Evolutionary conservation across 2,113 vertebrate genomes (phyloP).

Genomic region (Emydura subglobosa): DNA sequence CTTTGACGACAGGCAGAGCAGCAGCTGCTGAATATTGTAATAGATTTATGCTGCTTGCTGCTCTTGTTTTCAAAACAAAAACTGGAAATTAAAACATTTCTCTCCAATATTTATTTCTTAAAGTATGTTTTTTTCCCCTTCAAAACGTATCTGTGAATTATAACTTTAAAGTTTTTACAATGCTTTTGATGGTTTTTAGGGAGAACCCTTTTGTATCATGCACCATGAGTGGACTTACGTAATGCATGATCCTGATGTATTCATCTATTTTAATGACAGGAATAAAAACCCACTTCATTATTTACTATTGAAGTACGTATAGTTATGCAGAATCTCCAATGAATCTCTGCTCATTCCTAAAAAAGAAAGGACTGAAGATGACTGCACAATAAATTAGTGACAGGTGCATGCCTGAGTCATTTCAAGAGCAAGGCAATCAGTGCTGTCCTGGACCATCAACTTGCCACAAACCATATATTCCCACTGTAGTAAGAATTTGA

Average conservation of each 20-base stretch:
- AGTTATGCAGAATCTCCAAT: not conserved
- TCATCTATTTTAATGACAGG: not conserved
- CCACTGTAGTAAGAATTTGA: not conserved
- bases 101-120: not conserved
- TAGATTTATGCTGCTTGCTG: slow-evolving; percentile 34
- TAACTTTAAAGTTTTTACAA: not conserved
- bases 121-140: not conserved
- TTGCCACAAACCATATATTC: not conserved
- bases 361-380: fast-evolving
- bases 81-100: not conserved
- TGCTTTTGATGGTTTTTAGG: not conserved
- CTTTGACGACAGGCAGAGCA: slow-evolving; percentile 56
- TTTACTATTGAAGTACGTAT: not conserved
- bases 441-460: not conserved
- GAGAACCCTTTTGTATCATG: not conserved
- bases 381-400: not conserved
- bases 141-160: not conserved
- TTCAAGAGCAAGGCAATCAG: not conserved
- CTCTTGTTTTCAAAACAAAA: slow-evolving; percentile 10
- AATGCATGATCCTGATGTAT: fast-evolving
- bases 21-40: slow-evolving; percentile 64
- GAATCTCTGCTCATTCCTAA: fast-evolving
- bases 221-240: not conserved
- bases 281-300: fast-evolving
- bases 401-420: too few relatives aligned